Percentiles rank a stretch among this genome's conserved stretches.
Conservation (phyloP, 2,797 vertebrate genomes). For the Dipus sagitta region DNA sequence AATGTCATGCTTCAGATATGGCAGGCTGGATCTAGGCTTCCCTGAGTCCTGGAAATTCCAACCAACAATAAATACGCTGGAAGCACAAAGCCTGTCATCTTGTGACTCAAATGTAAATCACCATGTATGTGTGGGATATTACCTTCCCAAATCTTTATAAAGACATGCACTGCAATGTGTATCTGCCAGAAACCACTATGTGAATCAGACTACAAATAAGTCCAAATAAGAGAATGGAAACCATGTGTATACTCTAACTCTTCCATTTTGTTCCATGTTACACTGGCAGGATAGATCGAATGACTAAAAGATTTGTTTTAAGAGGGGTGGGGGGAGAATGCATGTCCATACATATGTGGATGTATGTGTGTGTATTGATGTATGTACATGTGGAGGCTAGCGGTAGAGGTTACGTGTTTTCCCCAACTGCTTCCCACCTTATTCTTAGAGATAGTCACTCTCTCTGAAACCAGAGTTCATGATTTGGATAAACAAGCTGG, state of each 20-base stretch:
- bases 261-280: conserved; percentile 59
- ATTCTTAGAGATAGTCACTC: no score
- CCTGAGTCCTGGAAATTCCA: conserved; percentile 36
- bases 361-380: no score
- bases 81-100: background rate
- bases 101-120: conserved; percentile 66
- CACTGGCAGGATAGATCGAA: conserved; percentile 54
- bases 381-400: no score
- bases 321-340: no score
- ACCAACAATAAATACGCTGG: background rate
- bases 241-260: conserved; percentile 48
- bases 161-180: conserved; percentile 44
- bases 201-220: conserved; percentile 42
- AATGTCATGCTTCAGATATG: conserved; percentile 73
- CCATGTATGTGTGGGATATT: conserved; percentile 43
- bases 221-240: conserved; percentile 62
- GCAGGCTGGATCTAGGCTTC: conserved; percentile 39
- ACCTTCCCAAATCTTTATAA: conserved; percentile 65
- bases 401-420: no score
- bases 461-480: no score
- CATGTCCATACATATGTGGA: no score
- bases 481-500: no score
- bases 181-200: conserved; percentile 72
- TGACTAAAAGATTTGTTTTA: no score
- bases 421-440: no score